Evolutionary conservation across 2,113 vertebrate species (phyloP), one percentile per base, ranked within the genome.

Genomic region (Leucosticte australis): DNA sequence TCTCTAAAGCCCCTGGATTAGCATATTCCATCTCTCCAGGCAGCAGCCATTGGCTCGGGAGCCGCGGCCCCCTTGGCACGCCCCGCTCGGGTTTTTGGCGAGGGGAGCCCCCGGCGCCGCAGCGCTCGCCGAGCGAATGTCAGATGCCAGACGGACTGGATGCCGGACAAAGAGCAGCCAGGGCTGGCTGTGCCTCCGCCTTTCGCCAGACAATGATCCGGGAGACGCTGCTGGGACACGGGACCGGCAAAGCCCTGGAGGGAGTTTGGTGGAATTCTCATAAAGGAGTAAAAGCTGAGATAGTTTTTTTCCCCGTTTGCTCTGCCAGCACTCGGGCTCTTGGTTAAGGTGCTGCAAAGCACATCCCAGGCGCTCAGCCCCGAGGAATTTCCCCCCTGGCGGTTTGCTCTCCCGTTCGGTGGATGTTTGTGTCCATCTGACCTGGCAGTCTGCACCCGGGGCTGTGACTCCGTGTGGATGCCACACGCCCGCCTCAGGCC

Each of bases 131-230:
- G 3, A 30, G 96, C 87, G 96, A 96, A 96, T 95, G 97, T 97
- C 97, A 95, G 96, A 90, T 56, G 91, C 95, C 97, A 97, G 96
- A 90, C 92, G 5, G 26, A 18, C 87, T 89, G 97, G 94, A 60
- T 53, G 82, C 41, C 2, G 89, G 55, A 97, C 95, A 96, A 97
- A 96, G 83, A 76, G 96, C 93, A 2, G 39, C 37, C 1, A 6
- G 12, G 2, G 70, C 84, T 96, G 96, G 95, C 91, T 39, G 20
- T 0, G 5, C 3, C 56, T 11, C 73, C 4, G 3, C 31, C 1
- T 30, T 63, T 50, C 41, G 28, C 74, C 88, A 87, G 69, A 94
- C 88, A 95, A 94, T 59, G 88, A 3, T 10, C 41, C 81, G 39
- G 70, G 84, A 62, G 87, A 2, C 23, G 62, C 65, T 52, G 81